Percentiles rank a stretch among this genome's conserved stretches.
Conservation (phyloP, 1,140 invertebrate genomes). For the Hyposmocoma kahamanoa region DNA sequence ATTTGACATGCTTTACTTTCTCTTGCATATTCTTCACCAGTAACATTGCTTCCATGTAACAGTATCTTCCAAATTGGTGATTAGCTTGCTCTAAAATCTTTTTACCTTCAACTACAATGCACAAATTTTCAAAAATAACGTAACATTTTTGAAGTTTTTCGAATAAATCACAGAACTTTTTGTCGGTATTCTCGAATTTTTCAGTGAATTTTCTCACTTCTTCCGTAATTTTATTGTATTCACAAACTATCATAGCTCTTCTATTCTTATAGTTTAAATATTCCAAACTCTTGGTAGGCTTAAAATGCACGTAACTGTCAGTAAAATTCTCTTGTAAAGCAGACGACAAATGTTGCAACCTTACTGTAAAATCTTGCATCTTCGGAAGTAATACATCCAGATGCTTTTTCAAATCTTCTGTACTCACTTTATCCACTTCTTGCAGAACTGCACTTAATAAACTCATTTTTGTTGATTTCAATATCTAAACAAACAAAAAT, state of each 20-base stretch:
- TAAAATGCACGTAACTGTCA: constrained; percentile 50
- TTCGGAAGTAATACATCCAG: constrained; percentile 36
- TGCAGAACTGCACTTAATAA: constrained; percentile 43
- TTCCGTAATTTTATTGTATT: constrained; percentile 31
- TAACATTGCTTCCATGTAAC: constrained; percentile 50
- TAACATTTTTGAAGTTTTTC: constrained; percentile 38
- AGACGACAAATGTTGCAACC: constrained; percentile 52
- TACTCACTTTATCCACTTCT: constrained; percentile 38
- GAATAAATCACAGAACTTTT: constrained; percentile 37
- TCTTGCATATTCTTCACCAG: constrained; percentile 38
- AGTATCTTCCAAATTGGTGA: constrained; percentile 47
- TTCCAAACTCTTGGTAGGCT: constrained; percentile 52
- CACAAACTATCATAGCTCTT: constrained; percentile 40
- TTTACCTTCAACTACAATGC: constrained; percentile 42
- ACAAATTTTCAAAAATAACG: constrained; percentile 36
- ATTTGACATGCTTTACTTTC: constrained; percentile 36
- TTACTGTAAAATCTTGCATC: constrained; percentile 48
- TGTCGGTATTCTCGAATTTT: constrained; percentile 28
- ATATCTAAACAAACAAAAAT: constrained; percentile 6
- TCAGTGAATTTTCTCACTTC: constrained; percentile 28
- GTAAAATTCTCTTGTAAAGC: constrained; percentile 54
- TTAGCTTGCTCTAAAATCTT: constrained; percentile 36
- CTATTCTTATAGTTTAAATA: constrained; percentile 56
- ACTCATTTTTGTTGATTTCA: constrained; percentile 33
- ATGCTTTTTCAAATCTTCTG: constrained; percentile 40